A percentile compares a stretch with the other conserved stretches of the same genome.
phyloP scores from a whole-genome alignment of 2,888 invertebrate genomes.

The Erpobdella octoculata region DNA sequence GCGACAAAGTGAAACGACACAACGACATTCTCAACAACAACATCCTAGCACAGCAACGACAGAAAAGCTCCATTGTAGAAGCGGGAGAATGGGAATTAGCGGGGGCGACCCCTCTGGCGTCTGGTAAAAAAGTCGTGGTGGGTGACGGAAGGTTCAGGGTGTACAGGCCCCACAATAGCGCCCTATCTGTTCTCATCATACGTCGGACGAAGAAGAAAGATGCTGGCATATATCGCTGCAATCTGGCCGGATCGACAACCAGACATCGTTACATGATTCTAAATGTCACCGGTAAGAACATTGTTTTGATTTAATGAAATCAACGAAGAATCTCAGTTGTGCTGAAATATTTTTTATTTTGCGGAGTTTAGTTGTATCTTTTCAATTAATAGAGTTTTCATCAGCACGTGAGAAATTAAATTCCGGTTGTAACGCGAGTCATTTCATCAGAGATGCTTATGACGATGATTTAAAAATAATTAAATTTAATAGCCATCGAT shows the following conservation, averaged over 20 bases:
- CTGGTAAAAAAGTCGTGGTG: conserved; percentile 37
- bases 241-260: conserved; percentile 38
- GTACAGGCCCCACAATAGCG: conserved; percentile 38
- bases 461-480: too few relatives aligned
- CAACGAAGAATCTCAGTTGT: too few relatives aligned
- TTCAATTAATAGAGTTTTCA: too few relatives aligned
- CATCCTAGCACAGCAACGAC: background rate
- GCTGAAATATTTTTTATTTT: too few relatives aligned
- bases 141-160: conserved; percentile 36
- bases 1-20: background rate
- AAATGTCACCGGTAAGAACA: conserved; percentile 40
- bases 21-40: background rate
- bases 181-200: conserved; percentile 40
- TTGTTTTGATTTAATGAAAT: too few relatives aligned
- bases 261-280: conserved; percentile 39
- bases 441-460: too few relatives aligned
- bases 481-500: too few relatives aligned
- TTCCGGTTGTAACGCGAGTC: too few relatives aligned
- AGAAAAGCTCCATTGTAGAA: background rate
- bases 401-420: too few relatives aligned
- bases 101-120: conserved; percentile 32
- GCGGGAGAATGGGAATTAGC: conserved; percentile 15
- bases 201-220: conserved; percentile 38
- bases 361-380: too few relatives aligned
- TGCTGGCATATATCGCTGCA: conserved; percentile 39